A percentile compares a stretch with the other conserved stretches of the same genome.
Conservation (phyloP, 2,888 invertebrate species). For the Heliconius ismenius region DNA sequence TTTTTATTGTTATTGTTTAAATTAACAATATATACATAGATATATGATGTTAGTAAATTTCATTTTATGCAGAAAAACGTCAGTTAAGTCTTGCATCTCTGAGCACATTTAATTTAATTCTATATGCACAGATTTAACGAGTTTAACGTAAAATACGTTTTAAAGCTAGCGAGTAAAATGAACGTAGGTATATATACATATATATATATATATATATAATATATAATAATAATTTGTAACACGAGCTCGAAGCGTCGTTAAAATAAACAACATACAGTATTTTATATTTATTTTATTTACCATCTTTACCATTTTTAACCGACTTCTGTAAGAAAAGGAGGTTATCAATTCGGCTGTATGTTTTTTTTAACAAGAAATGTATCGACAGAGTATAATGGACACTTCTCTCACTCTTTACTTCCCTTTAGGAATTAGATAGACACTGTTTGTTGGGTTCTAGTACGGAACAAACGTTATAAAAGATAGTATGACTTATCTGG, state of each 20-base stretch:
- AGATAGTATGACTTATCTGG: no score
- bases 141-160: conserved; percentile 18
- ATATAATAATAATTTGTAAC: conserved; percentile 20
- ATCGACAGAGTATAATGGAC: neutral
- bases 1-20: no score
- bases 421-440: neutral
- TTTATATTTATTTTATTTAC: neutral
- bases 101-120: conserved; percentile 23
- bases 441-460: neutral
- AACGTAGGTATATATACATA: neutral
- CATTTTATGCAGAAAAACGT: conserved; percentile 16
- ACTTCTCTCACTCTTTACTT: neutral
- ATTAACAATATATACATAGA: neutral
- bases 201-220: neutral
- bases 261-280: neutral
- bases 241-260: conserved; percentile 9
- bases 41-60: neutral
- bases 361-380: neutral
- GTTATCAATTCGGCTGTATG: no score
- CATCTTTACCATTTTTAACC: neutral
- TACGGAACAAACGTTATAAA: neutral
- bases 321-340: no score
- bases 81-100: conserved; percentile 12
- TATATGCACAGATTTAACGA: conserved; percentile 27
- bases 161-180: conserved; percentile 18